These are phyloP conservation scores for Caenorhabditis parvicauda DNA, from an alignment of 2,888 invertebrate genomes.

Conservation along the genomic window DNA sequence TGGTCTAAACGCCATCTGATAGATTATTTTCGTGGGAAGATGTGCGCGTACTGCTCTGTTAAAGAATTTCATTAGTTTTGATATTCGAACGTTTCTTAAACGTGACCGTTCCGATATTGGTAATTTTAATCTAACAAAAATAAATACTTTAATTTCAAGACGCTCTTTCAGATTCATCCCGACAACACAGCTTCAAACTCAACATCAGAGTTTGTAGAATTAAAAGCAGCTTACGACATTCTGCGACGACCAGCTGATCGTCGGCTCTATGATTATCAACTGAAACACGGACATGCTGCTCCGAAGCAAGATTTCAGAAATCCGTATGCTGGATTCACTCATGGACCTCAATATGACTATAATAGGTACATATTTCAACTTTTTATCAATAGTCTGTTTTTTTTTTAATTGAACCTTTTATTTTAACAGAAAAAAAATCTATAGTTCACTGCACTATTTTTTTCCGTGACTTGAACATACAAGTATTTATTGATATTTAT, in stretches of 20 bases:
- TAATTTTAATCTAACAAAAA: too few relatives aligned
- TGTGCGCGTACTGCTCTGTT: too few relatives aligned
- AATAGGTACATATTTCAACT: constrained; percentile 3
- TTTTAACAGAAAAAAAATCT: constrained; percentile 10
- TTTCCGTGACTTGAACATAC: too few relatives aligned
- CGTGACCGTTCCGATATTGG: too few relatives aligned
- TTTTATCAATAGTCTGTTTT: not conserved
- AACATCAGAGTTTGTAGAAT: constrained; percentile 44
- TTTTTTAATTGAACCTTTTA: not conserved
- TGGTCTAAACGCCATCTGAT: too few relatives aligned
- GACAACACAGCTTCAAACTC: constrained; percentile 32
- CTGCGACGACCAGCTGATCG: constrained; percentile 50
- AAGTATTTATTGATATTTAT: too few relatives aligned
- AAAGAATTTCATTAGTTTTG: constrained; percentile 10
- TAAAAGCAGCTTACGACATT: constrained; percentile 52
- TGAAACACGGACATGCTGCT: constrained; percentile 10
- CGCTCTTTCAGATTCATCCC: constrained; percentile 48
- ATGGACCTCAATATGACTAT: constrained; percentile 20
- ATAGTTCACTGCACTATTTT: too few relatives aligned
- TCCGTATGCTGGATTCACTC: constrained; percentile 5
- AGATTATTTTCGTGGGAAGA: too few relatives aligned
- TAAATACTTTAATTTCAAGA: too few relatives aligned
- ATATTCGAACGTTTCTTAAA: too few relatives aligned
- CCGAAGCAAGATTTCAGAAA: not conserved
- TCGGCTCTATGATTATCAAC: constrained; percentile 15